Base-by-base conservation (phyloP, 2,797 vertebrate genomes). In the Streptopelia turtur region DNA sequence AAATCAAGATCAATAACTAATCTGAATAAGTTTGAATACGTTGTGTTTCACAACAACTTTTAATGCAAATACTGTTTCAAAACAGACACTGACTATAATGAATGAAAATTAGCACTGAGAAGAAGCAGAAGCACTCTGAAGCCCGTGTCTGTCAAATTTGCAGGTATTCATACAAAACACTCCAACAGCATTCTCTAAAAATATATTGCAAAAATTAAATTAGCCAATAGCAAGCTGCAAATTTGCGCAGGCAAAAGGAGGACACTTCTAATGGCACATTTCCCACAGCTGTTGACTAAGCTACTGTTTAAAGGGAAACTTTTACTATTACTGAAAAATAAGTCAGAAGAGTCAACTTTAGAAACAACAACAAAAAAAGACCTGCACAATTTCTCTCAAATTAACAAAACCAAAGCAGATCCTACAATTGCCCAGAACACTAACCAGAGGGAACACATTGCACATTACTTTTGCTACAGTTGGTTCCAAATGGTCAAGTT, bases 1-100 rank as follows among this genome's bases (percentile, higher is more conserved):
- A 96, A 94, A 94, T 72, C 47, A 83, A 69, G 45, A 76, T 24
- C 22, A 69, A 24, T n/a, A n/a, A n/a, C n/a, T n/a, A n/a, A n/a
- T n/a, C n/a, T n/a, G n/a, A n/a, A n/a, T n/a, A n/a, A n/a, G n/a
- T n/a, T n/a, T 93, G 63, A 93, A 1, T 95, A 91, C 71, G 27
- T 35, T 61, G 45, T 8, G 37, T 49, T 90, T 68, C 2, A 72
- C 18, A 22, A 83, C 33, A 55, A 10, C 8, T 79, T 39, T 68
- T 76, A 8, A 91, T 3, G 21, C 52, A 94, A 96, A 93, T 63
- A 59, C 15, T 65, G 41, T 18, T 91, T 79, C 39, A 50, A 41
- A 45, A 66, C 21, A 85, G 60, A 59, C 1, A 1, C 20, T 22
- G 17, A 31, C 30, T 47, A 15, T 23, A 64, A 89, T 9, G 23